Percentiles rank a stretch among this genome's conserved stretches.
phyloP scores from a whole-genome alignment of 2,797 vertebrate genomes.

The Pseudochirops corinnae region DNA sequence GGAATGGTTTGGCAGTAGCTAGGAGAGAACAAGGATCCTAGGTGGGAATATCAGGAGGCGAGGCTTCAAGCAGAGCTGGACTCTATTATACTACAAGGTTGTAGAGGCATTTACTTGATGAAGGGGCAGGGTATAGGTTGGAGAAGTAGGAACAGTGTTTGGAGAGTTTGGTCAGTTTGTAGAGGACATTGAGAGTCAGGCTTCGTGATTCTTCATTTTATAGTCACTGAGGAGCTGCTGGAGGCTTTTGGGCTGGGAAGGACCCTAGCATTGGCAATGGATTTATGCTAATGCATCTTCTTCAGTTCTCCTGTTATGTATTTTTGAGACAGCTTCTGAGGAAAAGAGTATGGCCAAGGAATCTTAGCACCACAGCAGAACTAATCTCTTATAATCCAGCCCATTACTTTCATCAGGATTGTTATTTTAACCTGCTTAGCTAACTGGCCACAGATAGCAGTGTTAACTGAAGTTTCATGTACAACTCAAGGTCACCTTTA shows the following conservation, averaged over 20 bases:
- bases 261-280: not conserved
- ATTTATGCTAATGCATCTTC: slow-evolving; percentile 25
- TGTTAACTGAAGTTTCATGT: not conserved
- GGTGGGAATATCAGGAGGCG: not conserved
- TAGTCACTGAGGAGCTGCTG: not conserved
- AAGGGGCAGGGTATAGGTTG: no score
- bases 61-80: no score
- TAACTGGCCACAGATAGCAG: not conserved
- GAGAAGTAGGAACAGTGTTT: no score
- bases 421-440: not conserved
- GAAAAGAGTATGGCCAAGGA: not conserved
- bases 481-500: not conserved
- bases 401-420: not conserved
- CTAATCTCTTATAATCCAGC: slow-evolving; percentile 7
- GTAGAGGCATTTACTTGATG: no score
- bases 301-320: not conserved
- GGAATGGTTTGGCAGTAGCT: not conserved
- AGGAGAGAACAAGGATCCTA: not conserved
- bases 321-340: slow-evolving; percentile 1
- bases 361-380: slow-evolving; percentile 40
- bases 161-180: no score
- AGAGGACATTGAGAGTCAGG: no score
- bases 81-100: no score
- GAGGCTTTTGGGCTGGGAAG: not conserved
- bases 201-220: not conserved